Evolutionary conservation across 2,888 invertebrate species (phyloP).

Genomic region (Eurytoma californica): DNA sequence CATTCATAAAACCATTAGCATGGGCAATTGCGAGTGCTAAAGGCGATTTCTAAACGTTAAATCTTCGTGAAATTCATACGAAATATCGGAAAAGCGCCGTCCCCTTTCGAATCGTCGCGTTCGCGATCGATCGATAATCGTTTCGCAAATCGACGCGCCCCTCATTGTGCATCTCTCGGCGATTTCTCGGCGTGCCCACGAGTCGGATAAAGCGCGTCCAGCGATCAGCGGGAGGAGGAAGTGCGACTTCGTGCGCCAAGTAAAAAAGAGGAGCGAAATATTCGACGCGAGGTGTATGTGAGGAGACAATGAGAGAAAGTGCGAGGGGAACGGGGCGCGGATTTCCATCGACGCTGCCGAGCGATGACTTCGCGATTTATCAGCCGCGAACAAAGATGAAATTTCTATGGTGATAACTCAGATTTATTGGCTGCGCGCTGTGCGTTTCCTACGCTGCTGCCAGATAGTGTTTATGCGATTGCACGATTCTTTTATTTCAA

Average conservation of each 20-base stretch:
- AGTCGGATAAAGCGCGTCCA: slow-evolving; percentile 9
- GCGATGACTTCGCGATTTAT: slow-evolving; percentile 41
- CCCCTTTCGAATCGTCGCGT: neutral
- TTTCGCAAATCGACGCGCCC: slow-evolving; percentile 15
- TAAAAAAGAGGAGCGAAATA: neutral
- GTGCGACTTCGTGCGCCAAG: neutral
- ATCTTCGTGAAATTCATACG: too few relatives aligned
- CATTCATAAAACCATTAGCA: slow-evolving; percentile 3
- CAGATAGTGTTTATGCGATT: too few relatives aligned
- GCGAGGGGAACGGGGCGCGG: slow-evolving; percentile 40
- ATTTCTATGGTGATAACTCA: slow-evolving; percentile 11
- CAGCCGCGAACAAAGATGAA: slow-evolving; percentile 14
- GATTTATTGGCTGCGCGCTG: slow-evolving; percentile 24
- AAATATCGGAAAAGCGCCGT: neutral
- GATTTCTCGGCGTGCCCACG: neutral
- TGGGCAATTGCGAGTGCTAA: neutral
- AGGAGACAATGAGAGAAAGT: slow-evolving; percentile 48
- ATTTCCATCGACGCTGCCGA: slow-evolving; percentile 19
- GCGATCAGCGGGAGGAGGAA: slow-evolving; percentile 3
- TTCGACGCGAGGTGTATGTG: neutral
- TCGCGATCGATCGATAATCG: slow-evolving; percentile 1
- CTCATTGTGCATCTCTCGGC: slow-evolving; percentile 22
- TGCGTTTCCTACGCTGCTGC: neutral
- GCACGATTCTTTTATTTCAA: too few relatives aligned
- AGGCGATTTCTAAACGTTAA: too few relatives aligned